These are phyloP conservation scores for Brachyistius frenatus DNA, from an alignment of 2,113 vertebrate genomes.

Conservation along the genomic window DNA sequence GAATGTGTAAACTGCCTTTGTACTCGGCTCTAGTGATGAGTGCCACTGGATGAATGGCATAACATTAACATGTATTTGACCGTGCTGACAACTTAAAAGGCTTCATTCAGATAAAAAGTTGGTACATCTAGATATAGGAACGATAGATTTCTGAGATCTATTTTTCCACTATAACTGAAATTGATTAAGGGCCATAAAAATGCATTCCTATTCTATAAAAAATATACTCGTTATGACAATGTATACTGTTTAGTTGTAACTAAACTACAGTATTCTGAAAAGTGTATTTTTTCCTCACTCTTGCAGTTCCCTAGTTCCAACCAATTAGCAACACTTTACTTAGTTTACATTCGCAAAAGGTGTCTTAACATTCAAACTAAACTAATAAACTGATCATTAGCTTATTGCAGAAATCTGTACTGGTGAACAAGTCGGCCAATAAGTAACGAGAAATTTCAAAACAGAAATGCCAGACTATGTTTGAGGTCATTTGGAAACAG, in stretches of 20 bases:
- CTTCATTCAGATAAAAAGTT: slow-evolving; percentile 4
- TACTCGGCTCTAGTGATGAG: slow-evolving; percentile 33
- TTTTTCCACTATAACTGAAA: not conserved
- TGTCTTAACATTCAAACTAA: too few species aligned
- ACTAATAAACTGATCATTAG: too few species aligned
- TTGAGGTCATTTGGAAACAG: too few species aligned
- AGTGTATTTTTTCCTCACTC: too few species aligned
- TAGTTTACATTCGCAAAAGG: too few species aligned
- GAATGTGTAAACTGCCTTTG: slow-evolving; percentile 36
- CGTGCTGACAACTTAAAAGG: slow-evolving; percentile 18
- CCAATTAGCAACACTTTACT: too few species aligned
- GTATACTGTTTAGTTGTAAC: not conserved
- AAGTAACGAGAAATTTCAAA: too few species aligned
- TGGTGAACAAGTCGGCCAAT: too few species aligned
- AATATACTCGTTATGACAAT: not conserved
- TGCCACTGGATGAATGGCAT: slow-evolving; percentile 5
- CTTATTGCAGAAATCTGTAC: too few species aligned
- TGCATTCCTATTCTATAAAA: not conserved
- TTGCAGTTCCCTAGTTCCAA: too few species aligned
- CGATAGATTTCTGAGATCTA: not conserved
- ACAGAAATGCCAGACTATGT: too few species aligned
- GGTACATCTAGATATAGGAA: not conserved
- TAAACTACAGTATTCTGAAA: not conserved
- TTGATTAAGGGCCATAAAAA: not conserved
- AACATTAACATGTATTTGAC: slow-evolving; percentile 20